These are phyloP conservation scores for Oceanites oceanicus DNA, from an alignment of 2,113 vertebrate species.

Conservation along the genomic window DNA sequence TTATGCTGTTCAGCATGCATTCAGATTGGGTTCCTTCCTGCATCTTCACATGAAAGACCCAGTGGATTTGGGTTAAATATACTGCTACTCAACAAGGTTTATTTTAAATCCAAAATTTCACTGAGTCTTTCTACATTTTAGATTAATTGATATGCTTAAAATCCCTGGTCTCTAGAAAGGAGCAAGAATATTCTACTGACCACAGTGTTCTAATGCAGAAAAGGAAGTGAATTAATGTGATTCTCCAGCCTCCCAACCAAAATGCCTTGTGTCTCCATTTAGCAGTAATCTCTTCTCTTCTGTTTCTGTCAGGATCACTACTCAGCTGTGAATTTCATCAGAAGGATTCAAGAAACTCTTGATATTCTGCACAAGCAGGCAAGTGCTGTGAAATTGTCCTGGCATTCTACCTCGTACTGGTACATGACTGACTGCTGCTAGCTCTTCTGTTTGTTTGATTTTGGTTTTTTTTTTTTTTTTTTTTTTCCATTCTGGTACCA, in stretches of 20 bases:
- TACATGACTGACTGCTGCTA: background rate
- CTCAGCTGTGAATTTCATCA: slow-evolving; percentile 80
- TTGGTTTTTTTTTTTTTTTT: rapidly evolving
- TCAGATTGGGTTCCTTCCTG: background rate
- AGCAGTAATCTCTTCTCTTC: background rate
- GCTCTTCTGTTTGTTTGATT: background rate
- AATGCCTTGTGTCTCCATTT: background rate
- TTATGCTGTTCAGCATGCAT: background rate
- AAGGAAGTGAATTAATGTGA: background rate
- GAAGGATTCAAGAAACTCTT: slow-evolving; percentile 80
- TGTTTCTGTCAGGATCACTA: slow-evolving; percentile 74
- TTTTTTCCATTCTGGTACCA: background rate
- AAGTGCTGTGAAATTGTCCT: slow-evolving; percentile 9
- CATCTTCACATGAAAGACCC: background rate
- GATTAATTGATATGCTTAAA: background rate
- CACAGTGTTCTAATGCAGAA: background rate
- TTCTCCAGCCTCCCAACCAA: background rate
- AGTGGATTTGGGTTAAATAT: background rate
- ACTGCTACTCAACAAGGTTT: background rate
- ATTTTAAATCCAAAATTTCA: background rate
- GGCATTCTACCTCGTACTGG: background rate
- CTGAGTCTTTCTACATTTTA: background rate
- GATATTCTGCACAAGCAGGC: slow-evolving; percentile 88
- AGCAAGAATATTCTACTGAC: background rate
- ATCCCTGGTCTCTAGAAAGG: background rate